These are phyloP conservation scores for Drosophila mulleri DNA, from an alignment of 2,888 invertebrate genomes.

Conservation along the genomic window DNA sequence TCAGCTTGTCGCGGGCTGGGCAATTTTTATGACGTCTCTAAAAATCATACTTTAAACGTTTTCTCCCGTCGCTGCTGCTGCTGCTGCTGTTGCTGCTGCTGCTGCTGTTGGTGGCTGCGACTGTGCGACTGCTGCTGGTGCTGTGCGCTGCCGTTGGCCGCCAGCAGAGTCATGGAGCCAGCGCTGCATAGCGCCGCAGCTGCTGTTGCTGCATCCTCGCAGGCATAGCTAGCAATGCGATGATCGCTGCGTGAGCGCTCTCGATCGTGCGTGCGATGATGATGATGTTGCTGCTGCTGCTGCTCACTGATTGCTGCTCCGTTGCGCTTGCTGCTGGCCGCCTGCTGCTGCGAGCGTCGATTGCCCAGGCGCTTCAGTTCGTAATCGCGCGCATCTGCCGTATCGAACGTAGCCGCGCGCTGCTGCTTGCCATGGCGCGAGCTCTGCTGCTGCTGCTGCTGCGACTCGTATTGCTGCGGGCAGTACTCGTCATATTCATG, in stretches of 20 bases:
- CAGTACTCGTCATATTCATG: conserved; percentile 84
- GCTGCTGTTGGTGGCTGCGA: conserved; percentile 74
- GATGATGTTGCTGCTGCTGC: conserved; percentile 64
- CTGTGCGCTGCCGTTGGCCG: conserved; percentile 48
- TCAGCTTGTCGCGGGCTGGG: conserved; percentile 71
- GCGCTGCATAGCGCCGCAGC: conserved; percentile 53
- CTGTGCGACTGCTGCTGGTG: conserved; percentile 51
- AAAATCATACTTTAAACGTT: conserved; percentile 86
- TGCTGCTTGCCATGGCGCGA: conserved; percentile 54
- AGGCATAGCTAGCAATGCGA: conserved; percentile 80
- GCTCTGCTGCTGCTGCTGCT: conserved; percentile 36
- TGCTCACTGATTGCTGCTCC: conserved; percentile 61
- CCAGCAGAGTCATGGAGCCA: conserved; percentile 63
- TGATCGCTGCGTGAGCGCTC: conserved; percentile 83
- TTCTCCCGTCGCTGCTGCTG: conserved; percentile 84
- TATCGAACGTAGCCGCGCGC: conserved; percentile 83
- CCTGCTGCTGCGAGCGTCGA: conserved; percentile 82
- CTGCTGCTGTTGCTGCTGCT: conserved; percentile 82
- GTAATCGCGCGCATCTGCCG: conserved; percentile 83
- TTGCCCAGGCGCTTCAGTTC: conserved; percentile 83
- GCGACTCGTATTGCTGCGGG: conserved; percentile 69
- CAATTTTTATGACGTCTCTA: conserved; percentile 86
- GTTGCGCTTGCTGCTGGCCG: conserved; percentile 77
- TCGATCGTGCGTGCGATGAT: conserved; percentile 75
- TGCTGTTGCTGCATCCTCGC: conserved; percentile 67